A percentile compares a stretch with the other conserved stretches of the same genome.
Conservation (phyloP, 2,113 vertebrate species). For the Actenoides lindsayi region DNA sequence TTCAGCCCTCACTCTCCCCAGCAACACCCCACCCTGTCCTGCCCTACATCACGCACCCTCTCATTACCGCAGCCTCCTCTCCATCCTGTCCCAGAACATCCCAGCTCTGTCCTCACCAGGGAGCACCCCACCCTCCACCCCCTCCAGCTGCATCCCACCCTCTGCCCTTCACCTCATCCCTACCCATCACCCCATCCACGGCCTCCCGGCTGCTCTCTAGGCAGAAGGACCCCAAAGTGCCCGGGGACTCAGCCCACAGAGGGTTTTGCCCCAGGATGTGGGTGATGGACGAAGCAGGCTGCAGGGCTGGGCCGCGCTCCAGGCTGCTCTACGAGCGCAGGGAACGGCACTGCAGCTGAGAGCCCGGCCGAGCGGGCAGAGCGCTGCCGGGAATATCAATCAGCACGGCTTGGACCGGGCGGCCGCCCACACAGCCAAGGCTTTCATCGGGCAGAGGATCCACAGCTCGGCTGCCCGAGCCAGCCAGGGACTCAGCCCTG, state of each 20-base stretch:
- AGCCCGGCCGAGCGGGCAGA: constrained; percentile 39
- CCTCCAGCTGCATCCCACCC: too few relatives aligned
- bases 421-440: constrained; percentile 16
- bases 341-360: constrained; percentile 55
- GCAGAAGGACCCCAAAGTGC: not conserved
- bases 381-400: constrained; percentile 71
- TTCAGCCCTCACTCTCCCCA: not conserved
- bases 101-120: not conserved
- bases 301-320: constrained; percentile 18
- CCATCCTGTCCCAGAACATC: not conserved
- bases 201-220: not conserved
- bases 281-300: not conserved
- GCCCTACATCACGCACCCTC: not conserved
- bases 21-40: not conserved
- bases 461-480: not conserved
- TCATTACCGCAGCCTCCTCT: constrained; percentile 3
- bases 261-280: not conserved
- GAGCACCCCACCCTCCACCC: not conserved
- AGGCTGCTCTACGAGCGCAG: not conserved
- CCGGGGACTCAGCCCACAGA: accelerated
- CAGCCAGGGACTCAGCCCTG: not conserved
- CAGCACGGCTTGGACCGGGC: not conserved
- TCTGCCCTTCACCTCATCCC: not conserved
- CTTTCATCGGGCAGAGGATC: constrained; percentile 28
- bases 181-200: not conserved